Evolutionary conservation across 37 sponge, comb jelly and placozoan genomes (phyloP).

Genomic region (Amphimedon queenslandica): DNA sequence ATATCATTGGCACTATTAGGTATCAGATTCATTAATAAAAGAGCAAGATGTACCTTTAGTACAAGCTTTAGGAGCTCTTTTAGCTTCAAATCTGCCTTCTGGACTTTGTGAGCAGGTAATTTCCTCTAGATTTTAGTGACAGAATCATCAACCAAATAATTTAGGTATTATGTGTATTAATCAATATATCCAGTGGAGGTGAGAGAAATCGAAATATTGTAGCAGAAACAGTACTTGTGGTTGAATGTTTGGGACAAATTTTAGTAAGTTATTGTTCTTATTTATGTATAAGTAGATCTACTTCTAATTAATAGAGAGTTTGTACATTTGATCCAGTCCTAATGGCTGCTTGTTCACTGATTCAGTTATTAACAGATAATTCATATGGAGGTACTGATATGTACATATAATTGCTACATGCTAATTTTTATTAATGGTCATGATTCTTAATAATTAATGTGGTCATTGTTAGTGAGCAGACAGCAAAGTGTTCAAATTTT

Average conservation of each 20-base stretch:
- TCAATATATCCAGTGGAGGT: conserved; percentile 23
- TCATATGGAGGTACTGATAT: conserved; percentile 2
- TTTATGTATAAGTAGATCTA: neutral
- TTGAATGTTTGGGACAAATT: neutral
- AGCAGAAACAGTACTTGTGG: neutral
- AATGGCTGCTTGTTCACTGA: conserved; percentile 11
- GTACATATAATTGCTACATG: neutral
- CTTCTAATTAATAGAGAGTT: conserved; percentile 9
- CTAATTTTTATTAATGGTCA: too few relatives aligned
- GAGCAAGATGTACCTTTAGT: conserved; percentile 6
- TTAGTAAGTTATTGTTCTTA: conserved; percentile 5
- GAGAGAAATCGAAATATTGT: conserved; percentile 8
- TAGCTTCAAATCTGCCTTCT: neutral
- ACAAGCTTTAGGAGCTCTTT: conserved; percentile 5
- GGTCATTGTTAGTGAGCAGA: too few relatives aligned
- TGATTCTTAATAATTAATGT: too few relatives aligned
- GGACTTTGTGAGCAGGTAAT: conserved; percentile 7
- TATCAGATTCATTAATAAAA: neutral
- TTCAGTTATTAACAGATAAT: conserved; percentile 14
- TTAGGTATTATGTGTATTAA: conserved; percentile 32
- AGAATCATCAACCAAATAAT: too few relatives aligned
- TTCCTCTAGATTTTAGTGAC: neutral
- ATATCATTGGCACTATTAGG: neutral
- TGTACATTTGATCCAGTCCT: conserved; percentile 2
- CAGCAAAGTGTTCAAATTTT: neutral